phyloP scores from a whole-genome alignment of 2,113 vertebrate genomes.

The Rostratula benghalensis region DNA sequence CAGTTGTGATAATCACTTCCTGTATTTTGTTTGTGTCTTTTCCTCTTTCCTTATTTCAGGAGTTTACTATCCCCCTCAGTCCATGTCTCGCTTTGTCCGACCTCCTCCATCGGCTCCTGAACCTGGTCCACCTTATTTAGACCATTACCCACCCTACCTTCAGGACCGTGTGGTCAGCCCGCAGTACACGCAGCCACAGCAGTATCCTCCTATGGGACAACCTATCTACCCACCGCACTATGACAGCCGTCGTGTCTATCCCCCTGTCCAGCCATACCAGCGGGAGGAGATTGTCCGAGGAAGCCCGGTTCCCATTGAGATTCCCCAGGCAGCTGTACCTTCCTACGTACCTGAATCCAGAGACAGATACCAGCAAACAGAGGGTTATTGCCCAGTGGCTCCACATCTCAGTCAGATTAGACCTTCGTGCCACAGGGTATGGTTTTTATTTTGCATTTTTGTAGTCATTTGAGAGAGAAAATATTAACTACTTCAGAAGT shows the following conservation, averaged over 20 bases:
- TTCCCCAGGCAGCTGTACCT: conserved; percentile 80
- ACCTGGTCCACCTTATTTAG: conserved; percentile 84
- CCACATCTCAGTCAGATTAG: conserved; percentile 86
- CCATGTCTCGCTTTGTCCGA: conserved; percentile 85
- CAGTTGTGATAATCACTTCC: background rate
- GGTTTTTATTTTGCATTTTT: background rate
- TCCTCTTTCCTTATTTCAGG: conserved; percentile 67
- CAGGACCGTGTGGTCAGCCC: conserved; percentile 84
- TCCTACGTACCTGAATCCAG: conserved; percentile 85
- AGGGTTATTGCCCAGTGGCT: conserved; percentile 85
- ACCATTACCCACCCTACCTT: conserved; percentile 87
- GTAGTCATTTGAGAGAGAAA: background rate
- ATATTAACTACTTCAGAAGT: background rate
- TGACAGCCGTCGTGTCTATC: conserved; percentile 83
- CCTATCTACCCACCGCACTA: conserved; percentile 88
- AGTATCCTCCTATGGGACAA: conserved; percentile 79
- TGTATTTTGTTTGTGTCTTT: background rate
- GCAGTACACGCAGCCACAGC: conserved; percentile 81
- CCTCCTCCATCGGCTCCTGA: conserved; percentile 79
- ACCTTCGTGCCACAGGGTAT: conserved; percentile 85
- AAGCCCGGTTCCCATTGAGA: conserved; percentile 89
- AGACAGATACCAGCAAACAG: conserved; percentile 84
- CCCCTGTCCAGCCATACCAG: conserved; percentile 83
- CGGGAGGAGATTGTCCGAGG: conserved; percentile 89
- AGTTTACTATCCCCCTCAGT: conserved; percentile 86